Evolutionary conservation across 2,797 vertebrate genomes (phyloP).

Genomic region (Lateolabrax maculatus): DNA sequence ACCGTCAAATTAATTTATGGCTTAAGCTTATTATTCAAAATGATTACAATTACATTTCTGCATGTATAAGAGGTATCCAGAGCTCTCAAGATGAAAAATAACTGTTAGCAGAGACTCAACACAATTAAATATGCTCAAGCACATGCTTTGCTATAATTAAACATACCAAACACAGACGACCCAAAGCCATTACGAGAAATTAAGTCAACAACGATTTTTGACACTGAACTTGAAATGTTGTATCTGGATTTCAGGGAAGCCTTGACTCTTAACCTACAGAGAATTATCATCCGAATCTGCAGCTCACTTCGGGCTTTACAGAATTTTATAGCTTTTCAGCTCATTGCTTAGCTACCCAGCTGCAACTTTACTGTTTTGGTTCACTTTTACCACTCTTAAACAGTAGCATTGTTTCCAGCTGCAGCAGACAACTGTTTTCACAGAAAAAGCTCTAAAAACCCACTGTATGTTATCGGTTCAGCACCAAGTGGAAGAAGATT

Average conservation of each 20-base stretch:
- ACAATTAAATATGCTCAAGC: background rate
- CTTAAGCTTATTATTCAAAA: constrained; percentile 8
- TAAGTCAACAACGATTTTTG: background rate
- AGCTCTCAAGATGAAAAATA: background rate
- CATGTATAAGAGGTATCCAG: background rate
- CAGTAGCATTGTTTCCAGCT: background rate
- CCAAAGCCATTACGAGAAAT: background rate
- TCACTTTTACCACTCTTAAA: background rate
- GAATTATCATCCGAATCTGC: background rate
- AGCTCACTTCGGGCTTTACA: background rate
- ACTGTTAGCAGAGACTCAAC: background rate
- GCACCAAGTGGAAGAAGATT: background rate
- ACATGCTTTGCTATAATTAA: background rate
- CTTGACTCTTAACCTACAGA: background rate
- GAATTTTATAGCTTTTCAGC: background rate
- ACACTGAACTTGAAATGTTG: background rate
- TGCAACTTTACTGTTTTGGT: background rate
- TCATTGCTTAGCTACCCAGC: background rate
- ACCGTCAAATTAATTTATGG: constrained; percentile 9
- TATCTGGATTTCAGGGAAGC: background rate
- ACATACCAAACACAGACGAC: background rate
- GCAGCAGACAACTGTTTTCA: no score
- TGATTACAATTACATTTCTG: constrained; percentile 1
- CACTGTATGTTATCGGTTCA: background rate
- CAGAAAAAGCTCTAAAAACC: background rate